phyloP scores from a whole-genome alignment of 2,113 vertebrate species.

The Picathartes gymnocephalus region DNA sequence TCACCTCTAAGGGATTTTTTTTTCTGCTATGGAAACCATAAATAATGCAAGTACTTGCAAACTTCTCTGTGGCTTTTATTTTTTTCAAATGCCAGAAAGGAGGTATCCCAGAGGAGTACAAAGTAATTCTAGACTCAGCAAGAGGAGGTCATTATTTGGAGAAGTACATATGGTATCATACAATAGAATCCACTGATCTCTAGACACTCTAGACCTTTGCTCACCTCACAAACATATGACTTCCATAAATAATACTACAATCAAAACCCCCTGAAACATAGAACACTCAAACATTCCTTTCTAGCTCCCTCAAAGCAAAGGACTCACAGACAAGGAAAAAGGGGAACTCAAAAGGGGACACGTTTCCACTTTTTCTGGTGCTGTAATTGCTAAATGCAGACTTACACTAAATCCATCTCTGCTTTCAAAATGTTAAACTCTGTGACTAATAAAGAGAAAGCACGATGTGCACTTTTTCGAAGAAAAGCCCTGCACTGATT shows the following conservation, averaged over 20 bases:
- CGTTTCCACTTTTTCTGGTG: background rate
- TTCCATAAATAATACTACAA: background rate
- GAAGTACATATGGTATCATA: background rate
- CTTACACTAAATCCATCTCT: background rate
- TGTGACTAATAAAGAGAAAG: background rate
- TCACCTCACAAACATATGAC: background rate
- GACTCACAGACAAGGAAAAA: background rate
- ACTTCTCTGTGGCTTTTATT: background rate
- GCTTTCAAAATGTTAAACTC: background rate
- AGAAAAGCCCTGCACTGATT: background rate
- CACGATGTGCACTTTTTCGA: fast-evolving
- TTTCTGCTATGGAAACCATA: background rate
- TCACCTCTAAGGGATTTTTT: background rate
- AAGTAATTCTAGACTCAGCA: background rate
- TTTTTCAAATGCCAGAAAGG: background rate
- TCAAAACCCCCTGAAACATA: background rate
- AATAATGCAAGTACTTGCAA: background rate
- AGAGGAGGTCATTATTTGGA: background rate
- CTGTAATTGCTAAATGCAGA: background rate
- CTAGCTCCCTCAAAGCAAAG: background rate
- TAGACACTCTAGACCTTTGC: background rate
- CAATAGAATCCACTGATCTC: background rate
- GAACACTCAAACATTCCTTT: background rate
- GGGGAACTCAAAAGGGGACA: background rate
- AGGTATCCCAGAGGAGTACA: background rate